Evolutionary conservation across 2,113 vertebrate species (phyloP).

Genomic region (Oryzias curvinotus): DNA sequence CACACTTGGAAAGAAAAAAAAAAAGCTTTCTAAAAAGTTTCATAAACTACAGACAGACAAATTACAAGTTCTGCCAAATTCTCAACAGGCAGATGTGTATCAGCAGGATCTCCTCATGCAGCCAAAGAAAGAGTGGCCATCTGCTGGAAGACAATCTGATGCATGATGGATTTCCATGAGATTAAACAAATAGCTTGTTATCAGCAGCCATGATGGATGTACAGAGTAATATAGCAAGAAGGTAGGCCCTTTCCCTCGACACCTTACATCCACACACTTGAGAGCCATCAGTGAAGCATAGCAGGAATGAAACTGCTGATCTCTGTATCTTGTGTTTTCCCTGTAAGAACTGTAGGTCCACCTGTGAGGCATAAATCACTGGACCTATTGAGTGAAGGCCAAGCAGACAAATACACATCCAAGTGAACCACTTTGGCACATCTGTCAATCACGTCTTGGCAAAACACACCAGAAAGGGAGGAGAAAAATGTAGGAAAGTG

Average conservation of each 20-base stretch:
- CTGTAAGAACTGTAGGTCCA: constrained; percentile 30
- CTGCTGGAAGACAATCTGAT: constrained; percentile 13
- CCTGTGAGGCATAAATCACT: constrained; percentile 49
- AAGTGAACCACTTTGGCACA: constrained; percentile 23
- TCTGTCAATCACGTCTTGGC: constrained; percentile 55
- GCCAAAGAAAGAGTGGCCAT: constrained; percentile 8
- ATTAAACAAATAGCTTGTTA: constrained; percentile 49
- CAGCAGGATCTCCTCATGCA: constrained; percentile 14
- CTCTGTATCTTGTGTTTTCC: constrained; percentile 41
- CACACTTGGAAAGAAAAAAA: constrained; percentile 3
- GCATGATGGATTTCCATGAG: constrained; percentile 35
- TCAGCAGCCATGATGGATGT: constrained; percentile 39
- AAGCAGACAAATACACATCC: constrained; percentile 38
- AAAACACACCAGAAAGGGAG: constrained; percentile 28
- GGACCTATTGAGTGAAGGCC: constrained; percentile 21
- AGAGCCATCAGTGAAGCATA: constrained; percentile 21
- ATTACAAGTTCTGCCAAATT: constrained; percentile 13
- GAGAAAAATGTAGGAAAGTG: constrained; percentile 52
- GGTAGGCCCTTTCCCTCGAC: constrained; percentile 13
- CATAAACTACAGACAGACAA: constrained; percentile 11
- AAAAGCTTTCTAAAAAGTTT: constrained; percentile 4
- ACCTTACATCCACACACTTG: constrained; percentile 25
- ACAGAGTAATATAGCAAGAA: constrained; percentile 2
- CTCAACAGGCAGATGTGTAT: constrained; percentile 23
- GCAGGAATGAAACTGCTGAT: constrained; percentile 29